Conservation (phyloP, 2,113 vertebrate genomes). For the Brachionichthys hirsutus region DNA sequence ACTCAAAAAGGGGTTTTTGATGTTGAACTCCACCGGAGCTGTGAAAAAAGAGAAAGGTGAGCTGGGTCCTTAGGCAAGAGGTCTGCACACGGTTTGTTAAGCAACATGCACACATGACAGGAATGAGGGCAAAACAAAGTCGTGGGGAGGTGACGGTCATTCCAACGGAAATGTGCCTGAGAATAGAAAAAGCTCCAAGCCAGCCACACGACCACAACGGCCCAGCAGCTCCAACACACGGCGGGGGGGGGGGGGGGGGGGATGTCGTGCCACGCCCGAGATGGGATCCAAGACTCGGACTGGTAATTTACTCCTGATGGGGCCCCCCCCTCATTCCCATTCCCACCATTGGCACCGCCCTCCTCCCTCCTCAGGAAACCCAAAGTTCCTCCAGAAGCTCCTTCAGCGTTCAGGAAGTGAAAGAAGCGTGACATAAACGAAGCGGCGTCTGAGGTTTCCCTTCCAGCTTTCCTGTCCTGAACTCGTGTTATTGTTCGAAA, state of each 20-base stretch:
- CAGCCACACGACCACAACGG: conserved; percentile 31
- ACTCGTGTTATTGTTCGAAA: not conserved
- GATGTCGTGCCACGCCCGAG: conserved; percentile 11
- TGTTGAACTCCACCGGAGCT: conserved; percentile 55
- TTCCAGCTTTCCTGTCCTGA: not conserved
- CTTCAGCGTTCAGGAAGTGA: not conserved
- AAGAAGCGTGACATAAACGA: conserved; percentile 1
- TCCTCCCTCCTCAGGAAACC: conserved; percentile 10
- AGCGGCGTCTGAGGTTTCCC: not conserved
- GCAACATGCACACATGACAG: conserved; percentile 65
- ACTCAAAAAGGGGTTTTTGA: conserved; percentile 11
- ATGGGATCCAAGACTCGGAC: conserved; percentile 21
- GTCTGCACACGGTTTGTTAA: conserved; percentile 50
- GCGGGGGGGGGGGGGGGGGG: conserved; percentile 66
- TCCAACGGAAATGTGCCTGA: conserved; percentile 34
- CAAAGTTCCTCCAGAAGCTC: not conserved
- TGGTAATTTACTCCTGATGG: conserved; percentile 7
- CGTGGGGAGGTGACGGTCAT: conserved; percentile 37
- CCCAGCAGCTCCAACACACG: conserved; percentile 42
- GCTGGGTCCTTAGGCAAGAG: conserved; percentile 72
- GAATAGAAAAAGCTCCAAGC: conserved; percentile 49
- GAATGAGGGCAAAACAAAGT: conserved; percentile 44
- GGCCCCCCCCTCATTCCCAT: conserved; percentile 2
- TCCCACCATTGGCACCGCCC: conserved; percentile 2
- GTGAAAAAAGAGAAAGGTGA: conserved; percentile 66